Evolutionary conservation across 2,113 vertebrate genomes (phyloP), one percentile per base, ranked within the genome.

Genomic region (Myxocyprinus asiaticus): DNA sequence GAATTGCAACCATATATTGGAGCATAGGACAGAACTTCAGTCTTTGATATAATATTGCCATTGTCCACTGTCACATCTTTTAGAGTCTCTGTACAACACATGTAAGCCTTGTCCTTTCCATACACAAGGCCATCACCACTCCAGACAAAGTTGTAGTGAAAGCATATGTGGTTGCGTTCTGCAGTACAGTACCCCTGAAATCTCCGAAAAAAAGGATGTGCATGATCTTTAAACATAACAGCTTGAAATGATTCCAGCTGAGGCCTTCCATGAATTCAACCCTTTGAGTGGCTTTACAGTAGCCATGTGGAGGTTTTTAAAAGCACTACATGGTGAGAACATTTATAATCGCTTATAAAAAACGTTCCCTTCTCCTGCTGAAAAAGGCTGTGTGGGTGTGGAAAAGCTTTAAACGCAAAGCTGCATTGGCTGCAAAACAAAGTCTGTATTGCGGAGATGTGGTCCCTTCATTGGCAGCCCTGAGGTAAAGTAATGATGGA

Each of bases 341-440:
- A 63, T 64, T 33, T 43, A 69, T 58, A 56, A 84, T 69, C 65
- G 43, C 50, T 51, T 66, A 22, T 56, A 10, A 67, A 33, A 73
- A 72, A 51, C 65, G 14, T 44, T 59, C 66, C 15, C 48, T 69
- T 83, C 64, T 67, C 50, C 43, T 22, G 50, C 15, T 64, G 47
- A 76, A 71, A 78, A 66, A 75, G 67, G 55, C 12, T 64, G 78
- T 58, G 82, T 81, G 79, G 79, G 79, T 69, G 82, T 22, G 44
- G 53, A 78, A 74, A 77, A 43, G 63, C 74, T 51, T 68, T 50
- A 12, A 47, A 51, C 3, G 22, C 67, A 77, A 45, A n/a, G 14
- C 55, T 15, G 77, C 15, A 10, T 78, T 67, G 80, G 74, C 50
- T 55, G 45, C 12, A 4, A 68, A 76, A 66, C 73, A 77, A 76